Percentiles rank a stretch among this genome's conserved stretches.
These are phyloP conservation scores for Panthera tigris DNA, from an alignment of 2,113 vertebrate species.

Conservation along the genomic window DNA sequence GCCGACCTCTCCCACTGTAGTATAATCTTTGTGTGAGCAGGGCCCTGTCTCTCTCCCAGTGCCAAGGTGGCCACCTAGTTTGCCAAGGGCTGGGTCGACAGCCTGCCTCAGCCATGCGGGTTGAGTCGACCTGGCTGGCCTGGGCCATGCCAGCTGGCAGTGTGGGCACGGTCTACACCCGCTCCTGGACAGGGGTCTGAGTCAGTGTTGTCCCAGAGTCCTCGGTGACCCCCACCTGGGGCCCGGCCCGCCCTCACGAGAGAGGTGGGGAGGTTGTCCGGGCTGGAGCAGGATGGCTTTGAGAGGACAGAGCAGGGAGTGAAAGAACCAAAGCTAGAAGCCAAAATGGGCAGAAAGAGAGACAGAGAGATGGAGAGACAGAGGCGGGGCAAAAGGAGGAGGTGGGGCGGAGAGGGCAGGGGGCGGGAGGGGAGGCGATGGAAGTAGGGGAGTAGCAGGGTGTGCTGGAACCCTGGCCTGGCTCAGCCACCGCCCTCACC, in stretches of 20 bases:
- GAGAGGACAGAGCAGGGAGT: background rate
- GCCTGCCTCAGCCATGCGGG: too few relatives aligned
- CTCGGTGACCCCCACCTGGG: background rate
- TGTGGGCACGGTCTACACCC: fast-evolving
- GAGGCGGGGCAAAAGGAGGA: background rate
- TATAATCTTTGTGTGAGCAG: background rate
- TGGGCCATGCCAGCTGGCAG: background rate
- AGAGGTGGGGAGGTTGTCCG: background rate
- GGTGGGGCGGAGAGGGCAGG: too few relatives aligned
- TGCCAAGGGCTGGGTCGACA: background rate
- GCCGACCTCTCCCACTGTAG: background rate
- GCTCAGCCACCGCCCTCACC: background rate
- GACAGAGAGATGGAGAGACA: background rate
- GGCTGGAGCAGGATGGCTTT: background rate
- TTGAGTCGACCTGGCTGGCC: too few relatives aligned
- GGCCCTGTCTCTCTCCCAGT: background rate
- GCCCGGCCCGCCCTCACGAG: background rate
- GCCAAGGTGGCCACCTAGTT: background rate
- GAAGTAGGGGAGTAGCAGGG: fast-evolving
- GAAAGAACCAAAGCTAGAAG: background rate
- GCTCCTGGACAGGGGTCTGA: background rate
- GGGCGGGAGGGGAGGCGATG: background rate
- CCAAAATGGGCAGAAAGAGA: background rate
- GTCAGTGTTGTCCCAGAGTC: background rate
- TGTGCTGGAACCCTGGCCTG: background rate